A percentile compares a stretch with the other conserved stretches of the same genome.
Conservation (phyloP, 2,797 vertebrate species). For the Sus cebifrons region DNA sequence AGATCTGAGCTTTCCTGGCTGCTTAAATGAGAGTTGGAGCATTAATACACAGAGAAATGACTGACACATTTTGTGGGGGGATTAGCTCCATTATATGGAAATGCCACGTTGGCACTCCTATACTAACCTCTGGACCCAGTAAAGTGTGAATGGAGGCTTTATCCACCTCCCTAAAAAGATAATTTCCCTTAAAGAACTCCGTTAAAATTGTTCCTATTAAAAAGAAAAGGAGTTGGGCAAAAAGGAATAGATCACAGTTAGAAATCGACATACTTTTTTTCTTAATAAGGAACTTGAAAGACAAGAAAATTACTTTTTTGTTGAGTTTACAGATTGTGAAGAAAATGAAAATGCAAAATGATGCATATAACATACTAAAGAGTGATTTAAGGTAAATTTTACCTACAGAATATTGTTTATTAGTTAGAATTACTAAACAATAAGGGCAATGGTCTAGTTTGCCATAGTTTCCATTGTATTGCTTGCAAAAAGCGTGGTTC, state of each 20-base stretch:
- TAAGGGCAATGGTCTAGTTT: background rate
- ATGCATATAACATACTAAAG: background rate
- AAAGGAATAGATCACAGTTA: background rate
- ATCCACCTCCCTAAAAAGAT: background rate
- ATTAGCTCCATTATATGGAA: conserved; percentile 80
- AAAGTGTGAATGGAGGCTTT: conserved; percentile 34
- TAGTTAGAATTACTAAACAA: background rate
- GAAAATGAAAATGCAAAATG: background rate
- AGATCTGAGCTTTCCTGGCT: conserved; percentile 83
- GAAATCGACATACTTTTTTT: background rate
- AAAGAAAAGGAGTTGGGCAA: background rate
- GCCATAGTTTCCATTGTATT: background rate
- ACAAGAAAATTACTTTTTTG: conserved; percentile 13
- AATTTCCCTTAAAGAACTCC: background rate
- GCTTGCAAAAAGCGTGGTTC: background rate
- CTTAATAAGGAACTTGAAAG: background rate
- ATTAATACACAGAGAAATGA: conserved; percentile 81
- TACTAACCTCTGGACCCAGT: background rate
- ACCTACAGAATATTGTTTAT: background rate
- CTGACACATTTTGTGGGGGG: conserved; percentile 85
- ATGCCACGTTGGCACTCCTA: conserved; percentile 63
- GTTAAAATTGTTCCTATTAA: background rate
- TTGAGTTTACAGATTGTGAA: conserved; percentile 24
- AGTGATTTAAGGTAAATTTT: conserved; percentile 19
- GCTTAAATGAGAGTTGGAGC: conserved; percentile 80